Percentiles rank a stretch among this genome's conserved stretches.
These are phyloP conservation scores for Andricus curvator DNA, from an alignment of 2,888 invertebrate species.

Conservation along the genomic window DNA sequence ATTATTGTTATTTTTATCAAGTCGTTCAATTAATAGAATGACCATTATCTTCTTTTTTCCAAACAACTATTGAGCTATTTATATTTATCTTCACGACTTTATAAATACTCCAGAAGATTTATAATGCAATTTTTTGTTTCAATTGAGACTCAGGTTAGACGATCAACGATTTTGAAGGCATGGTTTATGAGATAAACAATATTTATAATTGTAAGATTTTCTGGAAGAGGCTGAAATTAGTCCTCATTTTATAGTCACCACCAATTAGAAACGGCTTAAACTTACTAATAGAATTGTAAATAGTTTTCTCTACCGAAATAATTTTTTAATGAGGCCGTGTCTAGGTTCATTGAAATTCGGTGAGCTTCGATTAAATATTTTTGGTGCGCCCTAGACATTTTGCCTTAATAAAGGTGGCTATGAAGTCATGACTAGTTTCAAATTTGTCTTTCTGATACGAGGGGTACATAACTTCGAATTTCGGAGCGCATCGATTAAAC, in stretches of 20 bases:
- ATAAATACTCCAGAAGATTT: not conserved
- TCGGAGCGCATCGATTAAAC: not conserved
- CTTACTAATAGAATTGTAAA: not conserved
- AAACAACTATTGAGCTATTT: no score
- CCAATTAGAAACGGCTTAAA: not conserved
- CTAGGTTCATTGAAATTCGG: no score
- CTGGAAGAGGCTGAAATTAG: not conserved
- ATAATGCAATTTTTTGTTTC: not conserved
- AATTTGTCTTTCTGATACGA: not conserved
- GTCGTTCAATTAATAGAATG: not conserved
- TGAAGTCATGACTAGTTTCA: not conserved
- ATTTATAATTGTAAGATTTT: not conserved
- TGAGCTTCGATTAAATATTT: no score
- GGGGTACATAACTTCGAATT: slow-evolving; percentile 7
- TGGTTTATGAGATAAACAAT: not conserved
- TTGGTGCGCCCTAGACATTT: no score
- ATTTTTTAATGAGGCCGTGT: not conserved
- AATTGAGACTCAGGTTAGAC: not conserved
- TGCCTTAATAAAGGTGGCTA: not conserved
- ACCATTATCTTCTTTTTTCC: not conserved
- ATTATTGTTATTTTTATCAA: not conserved
- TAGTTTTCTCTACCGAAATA: not conserved
- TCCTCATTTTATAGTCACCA: not conserved
- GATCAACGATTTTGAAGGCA: not conserved
- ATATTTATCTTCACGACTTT: not conserved